These are phyloP conservation scores for Cosmorhoe ocellata DNA, from an alignment of 2,888 invertebrate species.

Conservation along the genomic window DNA sequence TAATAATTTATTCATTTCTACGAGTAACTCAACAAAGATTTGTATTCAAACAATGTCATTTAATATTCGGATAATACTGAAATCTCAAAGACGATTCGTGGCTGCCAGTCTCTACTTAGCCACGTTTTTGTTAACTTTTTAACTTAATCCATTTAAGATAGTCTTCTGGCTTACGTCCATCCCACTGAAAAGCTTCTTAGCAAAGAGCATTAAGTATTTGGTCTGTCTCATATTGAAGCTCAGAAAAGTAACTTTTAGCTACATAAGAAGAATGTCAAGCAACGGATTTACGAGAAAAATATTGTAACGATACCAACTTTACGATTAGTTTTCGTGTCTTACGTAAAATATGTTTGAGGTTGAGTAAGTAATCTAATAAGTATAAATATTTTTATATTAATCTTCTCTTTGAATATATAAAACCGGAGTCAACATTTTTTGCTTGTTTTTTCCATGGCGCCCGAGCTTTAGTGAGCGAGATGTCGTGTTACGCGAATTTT, in stretches of 20 bases:
- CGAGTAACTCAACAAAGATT: constrained; percentile 17
- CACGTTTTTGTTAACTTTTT: constrained; percentile 38
- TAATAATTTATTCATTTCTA: background rate
- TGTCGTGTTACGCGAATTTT: constrained; percentile 23
- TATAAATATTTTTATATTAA: background rate
- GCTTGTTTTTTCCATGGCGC: constrained; percentile 19
- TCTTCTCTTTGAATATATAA: constrained; percentile 20
- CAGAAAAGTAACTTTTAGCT: constrained; percentile 3
- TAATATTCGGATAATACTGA: constrained; percentile 40
- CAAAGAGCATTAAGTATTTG: constrained; percentile 28
- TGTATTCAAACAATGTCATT: constrained; percentile 36
- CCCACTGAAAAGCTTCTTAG: constrained; percentile 25
- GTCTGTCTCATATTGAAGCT: constrained; percentile 16
- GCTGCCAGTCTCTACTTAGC: constrained; percentile 26
- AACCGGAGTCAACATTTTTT: constrained; percentile 17
- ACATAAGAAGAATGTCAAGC: constrained; percentile 1
- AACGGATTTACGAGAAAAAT: constrained; percentile 2
- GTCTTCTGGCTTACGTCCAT: constrained; percentile 26
- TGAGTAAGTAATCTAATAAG: too few species aligned
- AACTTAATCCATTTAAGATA: constrained; percentile 34
- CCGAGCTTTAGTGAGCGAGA: constrained; percentile 25
- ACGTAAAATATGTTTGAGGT: too few species aligned
- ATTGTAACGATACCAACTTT: background rate
- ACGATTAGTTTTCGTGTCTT: too few species aligned
- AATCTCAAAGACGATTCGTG: constrained; percentile 31